Evolutionary conservation across 2,113 vertebrate species (phyloP), one percentile per base, ranked within the genome.

Genomic region (Tringa solitaria): DNA sequence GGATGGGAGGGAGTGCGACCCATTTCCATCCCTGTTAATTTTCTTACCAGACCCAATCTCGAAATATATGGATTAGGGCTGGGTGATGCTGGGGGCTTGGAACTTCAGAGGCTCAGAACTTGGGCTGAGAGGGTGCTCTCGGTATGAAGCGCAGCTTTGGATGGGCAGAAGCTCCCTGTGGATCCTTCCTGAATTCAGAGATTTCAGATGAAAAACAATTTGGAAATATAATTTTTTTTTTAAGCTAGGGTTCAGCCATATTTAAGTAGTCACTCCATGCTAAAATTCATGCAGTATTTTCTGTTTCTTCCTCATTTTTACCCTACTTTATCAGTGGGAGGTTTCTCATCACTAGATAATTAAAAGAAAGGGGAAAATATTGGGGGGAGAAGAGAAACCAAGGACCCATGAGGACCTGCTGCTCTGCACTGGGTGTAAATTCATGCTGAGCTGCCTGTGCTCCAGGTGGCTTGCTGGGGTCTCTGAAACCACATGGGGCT

Each of bases 1-100:
- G 16, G 9, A 12, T 21, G 26, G 22, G 6, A 21, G 27, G 12
- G 15, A n/a, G 14, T 2, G 18, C 1, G 17, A 30, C 3, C 13
- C 4, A 4, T 45, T 91, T 89, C 33, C 15, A 35, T 3, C 45
- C 64, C 65, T 5, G 6, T 19, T 73, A 35, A 30, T 67, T 77
- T 50, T 69, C 24, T 43, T 51, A 14, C 27, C 39, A 56, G 63
- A 54, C 12, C 18, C 30, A 45, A 4, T 50, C 33, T 74, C 28
- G 32, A 43, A 43, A 20, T 45, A 13, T 35, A 27, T 41, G 46
- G 37, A 17, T 51, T 35, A 35, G 54, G 37, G 26, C 8, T 30
- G 75, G 39, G 8, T 27, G 57, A 33, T 21, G n/a, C n/a, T 37
- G 60, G 35, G 21, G 48, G 28, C 9, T 79, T 73, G 68, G n/a